Conservation (phyloP, 2,888 invertebrate species). For the Sinodicranocentrus sp. region DNA sequence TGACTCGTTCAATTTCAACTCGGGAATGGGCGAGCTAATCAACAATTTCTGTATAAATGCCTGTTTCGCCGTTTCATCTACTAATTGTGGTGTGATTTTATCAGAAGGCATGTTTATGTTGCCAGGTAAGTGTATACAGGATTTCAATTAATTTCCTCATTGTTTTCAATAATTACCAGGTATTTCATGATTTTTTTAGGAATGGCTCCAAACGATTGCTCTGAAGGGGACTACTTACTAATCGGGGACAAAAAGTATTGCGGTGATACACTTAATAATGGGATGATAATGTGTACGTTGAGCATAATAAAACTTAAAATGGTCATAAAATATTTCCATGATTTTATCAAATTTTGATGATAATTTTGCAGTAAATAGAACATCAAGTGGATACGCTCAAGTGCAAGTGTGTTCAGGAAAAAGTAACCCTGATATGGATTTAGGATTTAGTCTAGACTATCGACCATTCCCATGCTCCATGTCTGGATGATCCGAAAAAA, state of each 20-base stretch:
- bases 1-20: conserved; percentile 85
- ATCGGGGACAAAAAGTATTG: conserved; percentile 68
- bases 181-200: conserved; percentile 51
- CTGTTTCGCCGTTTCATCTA: conserved; percentile 67
- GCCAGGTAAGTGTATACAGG: conserved; percentile 63
- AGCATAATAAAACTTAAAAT: neutral
- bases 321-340: too few species aligned
- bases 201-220: conserved; percentile 70
- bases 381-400: conserved; percentile 26
- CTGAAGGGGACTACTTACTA: conserved; percentile 61
- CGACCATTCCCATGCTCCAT: conserved; percentile 83
- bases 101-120: conserved; percentile 72
- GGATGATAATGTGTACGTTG: conserved; percentile 66
- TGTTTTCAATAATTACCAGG: too few species aligned
- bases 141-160: neutral
- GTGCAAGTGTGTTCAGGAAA: conserved; percentile 64
- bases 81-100: conserved; percentile 72
- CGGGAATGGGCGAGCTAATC: conserved; percentile 70
- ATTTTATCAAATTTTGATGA: neutral
- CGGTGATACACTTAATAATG: conserved; percentile 71
- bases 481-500: conserved; percentile 24
- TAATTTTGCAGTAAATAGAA: conserved; percentile 55
- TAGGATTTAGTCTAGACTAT: conserved; percentile 86
- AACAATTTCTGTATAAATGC: conserved; percentile 66
- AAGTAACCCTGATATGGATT: conserved; percentile 71